Percentiles rank a stretch among this genome's conserved stretches.
Evolutionary conservation across 2,888 invertebrate genomes (phyloP).

Genomic region (Lypha dubia): DNA sequence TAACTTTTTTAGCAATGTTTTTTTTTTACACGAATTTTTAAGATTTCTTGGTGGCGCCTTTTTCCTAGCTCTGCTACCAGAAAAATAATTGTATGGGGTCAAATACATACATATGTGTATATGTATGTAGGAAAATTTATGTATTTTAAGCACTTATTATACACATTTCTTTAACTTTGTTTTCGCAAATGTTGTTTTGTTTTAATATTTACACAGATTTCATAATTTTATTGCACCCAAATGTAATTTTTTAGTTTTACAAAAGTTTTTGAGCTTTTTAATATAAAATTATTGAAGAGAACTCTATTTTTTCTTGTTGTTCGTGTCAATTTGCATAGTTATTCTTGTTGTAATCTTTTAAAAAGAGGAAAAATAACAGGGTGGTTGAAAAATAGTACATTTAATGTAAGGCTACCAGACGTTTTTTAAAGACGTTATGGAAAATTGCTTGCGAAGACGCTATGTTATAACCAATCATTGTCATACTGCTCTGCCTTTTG

Average conservation of each 20-base stretch:
- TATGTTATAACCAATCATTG: too few relatives aligned
- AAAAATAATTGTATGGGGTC: slow-evolving; percentile 38
- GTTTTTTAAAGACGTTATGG: too few relatives aligned
- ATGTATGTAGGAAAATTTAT: slow-evolving; percentile 8
- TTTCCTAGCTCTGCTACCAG: slow-evolving; percentile 44
- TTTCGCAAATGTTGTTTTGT: not conserved
- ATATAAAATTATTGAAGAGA: slow-evolving; percentile 52
- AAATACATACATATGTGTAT: not conserved
- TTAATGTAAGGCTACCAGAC: not conserved
- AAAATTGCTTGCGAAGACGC: too few relatives aligned
- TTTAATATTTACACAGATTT: slow-evolving; percentile 35
- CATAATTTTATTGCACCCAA: slow-evolving; percentile 39
- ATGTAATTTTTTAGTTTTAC: slow-evolving; percentile 37
- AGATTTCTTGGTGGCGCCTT: slow-evolving; percentile 66
- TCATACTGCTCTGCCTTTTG: too few relatives aligned
- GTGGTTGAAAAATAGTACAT: not conserved
- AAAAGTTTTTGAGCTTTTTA: slow-evolving; percentile 40
- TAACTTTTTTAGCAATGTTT: slow-evolving; percentile 3
- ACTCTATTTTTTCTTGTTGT: slow-evolving; percentile 65
- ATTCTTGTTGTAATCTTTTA: slow-evolving; percentile 25
- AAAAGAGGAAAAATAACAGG: slow-evolving; percentile 25
- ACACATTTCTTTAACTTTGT: not conserved
- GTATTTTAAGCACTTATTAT: slow-evolving; percentile 36
- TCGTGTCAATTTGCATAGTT: slow-evolving; percentile 58
- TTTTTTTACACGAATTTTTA: slow-evolving; percentile 1